Conservation (phyloP, 2,888 invertebrate species). For the Nomada fabriciana region DNA sequence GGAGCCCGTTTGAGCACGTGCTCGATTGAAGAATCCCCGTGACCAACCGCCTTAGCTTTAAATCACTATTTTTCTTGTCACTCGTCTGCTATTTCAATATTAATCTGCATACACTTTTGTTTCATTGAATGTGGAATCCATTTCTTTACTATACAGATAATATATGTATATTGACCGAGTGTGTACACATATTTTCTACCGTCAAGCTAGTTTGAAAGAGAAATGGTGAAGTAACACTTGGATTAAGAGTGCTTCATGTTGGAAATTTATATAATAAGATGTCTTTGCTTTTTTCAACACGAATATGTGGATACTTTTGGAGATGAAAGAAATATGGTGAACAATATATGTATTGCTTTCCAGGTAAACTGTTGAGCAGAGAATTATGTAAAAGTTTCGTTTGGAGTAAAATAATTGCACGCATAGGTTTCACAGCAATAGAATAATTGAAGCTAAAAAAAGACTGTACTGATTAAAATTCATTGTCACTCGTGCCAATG, state of each 20-base stretch:
- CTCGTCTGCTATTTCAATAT: neutral
- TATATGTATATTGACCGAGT: too few relatives aligned
- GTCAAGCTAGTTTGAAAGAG: neutral
- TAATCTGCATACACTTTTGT: neutral
- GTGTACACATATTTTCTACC: too few relatives aligned
- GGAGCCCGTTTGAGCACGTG: conserved; percentile 64
- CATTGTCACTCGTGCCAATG: neutral
- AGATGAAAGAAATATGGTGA: neutral
- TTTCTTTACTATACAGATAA: too few relatives aligned
- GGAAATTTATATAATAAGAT: neutral
- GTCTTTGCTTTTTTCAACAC: neutral
- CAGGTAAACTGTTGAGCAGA: too few relatives aligned
- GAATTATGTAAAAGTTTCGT: too few relatives aligned
- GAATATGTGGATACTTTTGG: neutral
- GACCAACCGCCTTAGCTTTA: conserved; percentile 25
- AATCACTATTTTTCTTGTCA: conserved; percentile 4
- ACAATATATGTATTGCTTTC: neutral
- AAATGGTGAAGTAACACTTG: neutral
- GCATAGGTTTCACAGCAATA: too few relatives aligned
- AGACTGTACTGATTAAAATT: neutral
- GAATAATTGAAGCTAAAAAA: too few relatives aligned
- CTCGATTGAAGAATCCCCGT: conserved; percentile 68
- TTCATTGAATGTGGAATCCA: too few relatives aligned
- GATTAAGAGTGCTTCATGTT: neutral
- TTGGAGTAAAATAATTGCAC: too few relatives aligned